Conservation (phyloP, 53 echinoderm and acorn worm genomes). For the Astropecten irregularis region DNA sequence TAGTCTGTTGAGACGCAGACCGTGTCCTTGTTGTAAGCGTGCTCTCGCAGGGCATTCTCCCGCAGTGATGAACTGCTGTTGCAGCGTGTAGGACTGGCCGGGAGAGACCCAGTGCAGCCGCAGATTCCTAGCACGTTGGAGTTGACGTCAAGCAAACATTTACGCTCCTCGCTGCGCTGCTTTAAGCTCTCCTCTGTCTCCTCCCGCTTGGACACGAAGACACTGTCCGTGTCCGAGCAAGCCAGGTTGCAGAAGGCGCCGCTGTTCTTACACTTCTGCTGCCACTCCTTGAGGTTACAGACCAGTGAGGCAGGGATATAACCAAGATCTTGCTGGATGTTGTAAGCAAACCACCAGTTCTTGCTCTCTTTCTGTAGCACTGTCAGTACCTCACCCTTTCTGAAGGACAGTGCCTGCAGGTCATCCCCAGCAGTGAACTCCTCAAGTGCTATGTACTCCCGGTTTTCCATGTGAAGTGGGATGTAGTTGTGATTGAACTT, state of each 20-base stretch:
- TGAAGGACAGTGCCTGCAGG: constrained; percentile 81
- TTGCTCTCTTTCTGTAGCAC: constrained; percentile 90
- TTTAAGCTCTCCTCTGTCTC: constrained; percentile 12
- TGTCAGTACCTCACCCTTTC: constrained; percentile 83
- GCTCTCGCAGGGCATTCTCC: constrained; percentile 15
- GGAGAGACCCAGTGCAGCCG: not conserved
- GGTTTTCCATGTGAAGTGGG: constrained; percentile 90
- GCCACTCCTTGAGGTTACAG: constrained; percentile 59
- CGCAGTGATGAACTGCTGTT: constrained; percentile 53
- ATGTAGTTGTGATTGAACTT: constrained; percentile 94
- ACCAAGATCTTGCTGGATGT: constrained; percentile 79
- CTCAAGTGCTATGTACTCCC: constrained; percentile 88
- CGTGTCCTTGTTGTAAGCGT: constrained; percentile 39
- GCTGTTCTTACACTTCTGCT: constrained; percentile 51
- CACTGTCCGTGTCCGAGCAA: constrained; percentile 47
- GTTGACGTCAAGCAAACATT: constrained; percentile 31
- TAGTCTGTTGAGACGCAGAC: constrained; percentile 87
- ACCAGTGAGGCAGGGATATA: constrained; percentile 87
- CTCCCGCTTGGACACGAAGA: constrained; percentile 50
- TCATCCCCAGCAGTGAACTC: constrained; percentile 76
- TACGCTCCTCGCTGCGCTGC: constrained; percentile 26
- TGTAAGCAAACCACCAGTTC: constrained; percentile 96
- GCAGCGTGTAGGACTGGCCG: constrained; percentile 39
- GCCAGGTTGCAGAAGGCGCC: constrained; percentile 56
- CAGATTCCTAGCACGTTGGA: constrained; percentile 24